phyloP scores from a whole-genome alignment of 2,113 vertebrate genomes.

The Petromus typicus region DNA sequence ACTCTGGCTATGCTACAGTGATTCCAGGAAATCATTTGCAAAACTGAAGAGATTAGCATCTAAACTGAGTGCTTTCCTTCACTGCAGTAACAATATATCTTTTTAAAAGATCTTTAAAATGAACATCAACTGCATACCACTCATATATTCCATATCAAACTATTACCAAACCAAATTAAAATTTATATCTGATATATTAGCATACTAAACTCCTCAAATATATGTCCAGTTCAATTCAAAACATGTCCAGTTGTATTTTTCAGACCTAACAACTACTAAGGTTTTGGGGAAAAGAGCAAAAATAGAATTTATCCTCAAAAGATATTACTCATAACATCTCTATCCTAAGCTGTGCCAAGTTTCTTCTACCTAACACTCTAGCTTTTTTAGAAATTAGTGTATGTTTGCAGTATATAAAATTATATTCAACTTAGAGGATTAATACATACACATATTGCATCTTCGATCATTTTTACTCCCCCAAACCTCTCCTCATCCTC shows the following conservation, averaged over 20 bases:
- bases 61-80: slow-evolving; percentile 66
- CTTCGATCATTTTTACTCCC: not conserved
- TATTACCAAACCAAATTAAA: slow-evolving; percentile 66
- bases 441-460: not conserved
- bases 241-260: not conserved
- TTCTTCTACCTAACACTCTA: slow-evolving; percentile 12
- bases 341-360: slow-evolving; percentile 19
- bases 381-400: not conserved
- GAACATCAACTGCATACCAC: slow-evolving; percentile 60
- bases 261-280: slow-evolving; percentile 16
- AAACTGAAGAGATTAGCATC: slow-evolving; percentile 68
- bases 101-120: slow-evolving; percentile 59
- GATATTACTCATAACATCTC: not conserved
- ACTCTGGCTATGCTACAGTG: slow-evolving; percentile 11
- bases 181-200: slow-evolving; percentile 47
- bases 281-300: slow-evolving; percentile 43
- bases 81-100: slow-evolving; percentile 47
- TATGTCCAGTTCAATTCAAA: slow-evolving; percentile 2
- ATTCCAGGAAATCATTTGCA: slow-evolving; percentile 67
- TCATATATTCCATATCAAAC: slow-evolving; percentile 59
- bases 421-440: not conserved
- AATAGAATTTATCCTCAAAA: slow-evolving; percentile 14
- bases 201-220: slow-evolving; percentile 56
- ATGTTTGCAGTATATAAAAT: not conserved
- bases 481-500: not conserved